Evolutionary conservation across 2,113 vertebrate species (phyloP).

Genomic region (Tenrec ecaudatus): DNA sequence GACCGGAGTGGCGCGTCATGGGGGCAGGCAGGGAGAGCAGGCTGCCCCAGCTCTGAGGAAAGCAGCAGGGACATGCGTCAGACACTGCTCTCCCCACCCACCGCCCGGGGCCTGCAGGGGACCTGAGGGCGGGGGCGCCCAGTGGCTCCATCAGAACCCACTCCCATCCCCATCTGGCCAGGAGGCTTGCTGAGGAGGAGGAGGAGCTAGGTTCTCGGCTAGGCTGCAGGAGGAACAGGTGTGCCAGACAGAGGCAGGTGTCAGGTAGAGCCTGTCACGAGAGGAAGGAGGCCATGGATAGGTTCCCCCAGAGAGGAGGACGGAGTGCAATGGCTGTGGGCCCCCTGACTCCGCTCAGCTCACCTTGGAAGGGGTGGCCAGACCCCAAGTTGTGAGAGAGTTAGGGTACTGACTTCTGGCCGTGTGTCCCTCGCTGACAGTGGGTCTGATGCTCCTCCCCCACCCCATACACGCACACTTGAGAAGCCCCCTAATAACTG

Average conservation of each 20-base stretch:
- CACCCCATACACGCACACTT: background rate
- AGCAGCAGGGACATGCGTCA: background rate
- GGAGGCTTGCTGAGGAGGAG: background rate
- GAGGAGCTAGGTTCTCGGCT: background rate
- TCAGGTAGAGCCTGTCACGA: background rate
- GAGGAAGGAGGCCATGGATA: background rate
- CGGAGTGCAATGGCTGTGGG: no score
- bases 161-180: background rate
- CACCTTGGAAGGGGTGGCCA: background rate
- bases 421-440: background rate
- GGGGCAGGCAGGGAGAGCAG: background rate
- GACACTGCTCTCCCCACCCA: fast-evolving
- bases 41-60: background rate
- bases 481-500: fast-evolving
- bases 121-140: background rate
- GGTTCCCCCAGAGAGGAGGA: background rate
- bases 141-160: no score
- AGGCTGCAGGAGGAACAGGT: background rate
- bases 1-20: background rate
- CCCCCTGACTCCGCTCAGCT: background rate
- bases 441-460: background rate
- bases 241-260: background rate
- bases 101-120: background rate
- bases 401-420: background rate
- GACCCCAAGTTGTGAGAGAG: background rate